phyloP scores from a whole-genome alignment of 2,113 vertebrate species.

The Pteropus alecto region DNA sequence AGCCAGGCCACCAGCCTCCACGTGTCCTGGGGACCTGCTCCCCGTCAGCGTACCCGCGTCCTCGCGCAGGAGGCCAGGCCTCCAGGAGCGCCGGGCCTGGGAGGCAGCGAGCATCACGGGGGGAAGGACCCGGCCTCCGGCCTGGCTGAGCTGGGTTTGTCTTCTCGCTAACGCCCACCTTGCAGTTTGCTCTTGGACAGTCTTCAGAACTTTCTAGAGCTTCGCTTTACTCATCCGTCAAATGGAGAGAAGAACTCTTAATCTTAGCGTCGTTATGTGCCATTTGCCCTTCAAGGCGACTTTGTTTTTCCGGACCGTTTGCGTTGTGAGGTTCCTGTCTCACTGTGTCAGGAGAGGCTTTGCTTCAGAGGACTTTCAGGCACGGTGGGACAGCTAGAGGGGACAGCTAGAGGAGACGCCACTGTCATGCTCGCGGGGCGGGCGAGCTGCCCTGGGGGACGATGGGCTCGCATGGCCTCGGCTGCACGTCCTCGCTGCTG shows the following conservation, averaged over 20 bases:
- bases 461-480: neutral
- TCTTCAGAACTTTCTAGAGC: neutral
- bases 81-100: neutral
- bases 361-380: neutral
- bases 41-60: neutral
- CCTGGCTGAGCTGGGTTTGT: neutral
- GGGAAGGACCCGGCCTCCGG: neutral
- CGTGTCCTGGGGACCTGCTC: neutral
- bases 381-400: neutral
- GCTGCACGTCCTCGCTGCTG: neutral
- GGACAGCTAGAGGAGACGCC: neutral
- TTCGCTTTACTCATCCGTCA: neutral
- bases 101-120: neutral
- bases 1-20: neutral
- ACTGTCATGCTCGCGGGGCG: neutral
- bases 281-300: neutral
- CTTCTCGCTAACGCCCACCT: neutral
- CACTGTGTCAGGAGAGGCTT: neutral
- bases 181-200: neutral
- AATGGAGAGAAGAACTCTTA: neutral
- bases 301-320: neutral
- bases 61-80: too few relatives aligned
- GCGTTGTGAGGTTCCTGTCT: neutral
- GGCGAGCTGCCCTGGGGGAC: neutral
- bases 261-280: too few relatives aligned